Percentiles rank a stretch among this genome's conserved stretches.
Evolutionary conservation across 2,888 invertebrate species (phyloP).

Genomic region (Hecatera dysodea): DNA sequence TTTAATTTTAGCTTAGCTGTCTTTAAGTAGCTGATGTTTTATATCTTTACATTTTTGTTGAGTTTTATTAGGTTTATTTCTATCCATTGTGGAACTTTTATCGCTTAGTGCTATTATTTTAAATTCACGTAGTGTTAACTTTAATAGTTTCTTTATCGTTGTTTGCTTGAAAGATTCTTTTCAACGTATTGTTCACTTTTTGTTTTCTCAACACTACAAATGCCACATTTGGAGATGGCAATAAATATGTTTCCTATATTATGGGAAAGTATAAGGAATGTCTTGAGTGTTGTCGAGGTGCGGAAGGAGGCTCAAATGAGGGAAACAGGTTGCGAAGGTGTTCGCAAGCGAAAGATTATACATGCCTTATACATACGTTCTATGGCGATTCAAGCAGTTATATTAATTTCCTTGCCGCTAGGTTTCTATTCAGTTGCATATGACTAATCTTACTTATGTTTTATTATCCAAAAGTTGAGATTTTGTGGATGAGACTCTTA

Average conservation of each 20-base stretch:
- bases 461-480: slow-evolving; percentile 1
- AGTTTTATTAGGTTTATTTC: neutral
- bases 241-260: slow-evolving; percentile 23
- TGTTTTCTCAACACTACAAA: neutral
- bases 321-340: slow-evolving; percentile 57
- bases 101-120: neutral
- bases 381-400: slow-evolving; percentile 44
- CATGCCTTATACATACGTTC: slow-evolving; percentile 32
- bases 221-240: slow-evolving; percentile 3
- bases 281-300: slow-evolving; percentile 46
- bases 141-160: neutral
- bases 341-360: slow-evolving; percentile 63
- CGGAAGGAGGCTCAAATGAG: slow-evolving; percentile 61
- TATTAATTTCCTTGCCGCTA: slow-evolving; percentile 48
- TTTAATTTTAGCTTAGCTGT: slow-evolving; percentile 10
- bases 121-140: neutral
- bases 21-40: neutral
- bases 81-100: no score
- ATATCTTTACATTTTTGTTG: neutral
- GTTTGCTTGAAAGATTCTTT: neutral
- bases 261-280: slow-evolving; percentile 58
- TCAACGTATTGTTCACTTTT: neutral
- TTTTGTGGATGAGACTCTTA: neutral
- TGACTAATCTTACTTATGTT: slow-evolving; percentile 10
- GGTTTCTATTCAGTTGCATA: slow-evolving; percentile 33